A percentile compares a stretch with the other conserved stretches of the same genome.
These are phyloP conservation scores for Toxotes lorentzi DNA, from an alignment of 2,797 vertebrate species.

Conservation along the genomic window DNA sequence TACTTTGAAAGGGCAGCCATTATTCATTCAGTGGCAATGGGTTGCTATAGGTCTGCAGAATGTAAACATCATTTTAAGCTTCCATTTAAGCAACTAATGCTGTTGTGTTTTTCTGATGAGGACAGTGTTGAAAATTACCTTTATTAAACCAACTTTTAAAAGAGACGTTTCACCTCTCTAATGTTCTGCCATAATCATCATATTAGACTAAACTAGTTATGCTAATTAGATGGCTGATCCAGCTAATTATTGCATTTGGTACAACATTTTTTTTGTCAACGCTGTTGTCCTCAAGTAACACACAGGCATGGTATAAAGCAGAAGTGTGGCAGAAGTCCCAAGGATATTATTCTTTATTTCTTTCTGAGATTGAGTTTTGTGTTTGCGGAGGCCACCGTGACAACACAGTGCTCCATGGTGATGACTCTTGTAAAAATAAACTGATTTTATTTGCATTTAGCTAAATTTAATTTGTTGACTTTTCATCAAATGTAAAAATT, in stretches of 20 bases:
- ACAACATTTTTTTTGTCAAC: slow-evolving; percentile 17
- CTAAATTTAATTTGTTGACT: slow-evolving; percentile 15
- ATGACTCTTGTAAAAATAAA: slow-evolving; percentile 9
- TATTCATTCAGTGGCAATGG: slow-evolving; percentile 1
- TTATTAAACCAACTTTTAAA: not conserved
- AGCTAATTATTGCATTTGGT: slow-evolving; percentile 19
- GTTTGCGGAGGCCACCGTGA: not conserved
- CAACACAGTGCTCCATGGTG: not conserved
- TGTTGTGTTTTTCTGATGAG: not conserved
- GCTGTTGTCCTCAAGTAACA: slow-evolving; percentile 12
- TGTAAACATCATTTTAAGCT: not conserved
- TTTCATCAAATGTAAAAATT: slow-evolving; percentile 13
- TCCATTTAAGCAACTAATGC: not conserved
- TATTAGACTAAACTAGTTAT: slow-evolving; percentile 7
- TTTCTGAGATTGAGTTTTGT: slow-evolving; percentile 7
- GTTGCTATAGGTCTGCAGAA: not conserved
- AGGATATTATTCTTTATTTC: slow-evolving; percentile 4
- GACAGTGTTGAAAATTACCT: not conserved
- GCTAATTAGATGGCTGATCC: slow-evolving; percentile 16
- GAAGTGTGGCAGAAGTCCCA: not conserved
- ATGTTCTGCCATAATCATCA: not conserved
- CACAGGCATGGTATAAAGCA: not conserved
- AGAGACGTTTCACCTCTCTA: slow-evolving; percentile 4
- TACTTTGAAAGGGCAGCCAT: not conserved
- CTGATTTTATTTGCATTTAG: slow-evolving; percentile 6